Base-by-base conservation (phyloP, 1,140 invertebrate genomes). In the Pogonognathellus flavescens region DNA sequence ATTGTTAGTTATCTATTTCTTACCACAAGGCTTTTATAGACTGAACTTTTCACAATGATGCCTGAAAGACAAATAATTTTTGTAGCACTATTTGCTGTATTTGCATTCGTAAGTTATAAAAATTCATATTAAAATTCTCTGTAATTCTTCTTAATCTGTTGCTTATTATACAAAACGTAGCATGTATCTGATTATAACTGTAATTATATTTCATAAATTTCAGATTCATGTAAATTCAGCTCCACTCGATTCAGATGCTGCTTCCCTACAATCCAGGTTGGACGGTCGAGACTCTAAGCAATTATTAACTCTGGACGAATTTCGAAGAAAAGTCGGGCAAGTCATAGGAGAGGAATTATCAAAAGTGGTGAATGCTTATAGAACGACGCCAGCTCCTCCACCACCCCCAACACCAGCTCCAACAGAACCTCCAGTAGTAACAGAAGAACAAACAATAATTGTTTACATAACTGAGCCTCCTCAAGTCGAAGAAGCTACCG, bases 401-500 rank as follows among this genome's bases (percentile, higher is more conserved):
- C 31, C 70, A 18, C 13, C 31, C 4, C 9, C 57, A 60, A 8
- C 57, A 18, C 0, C 59, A 60, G n/a, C 59, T 1, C 59, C n/a
- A 16, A 16, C 22, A 10, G 14, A 20, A 11, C 22, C 20, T 31
- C 22, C 41, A n/a, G 11, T 14, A 50, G 70, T 76, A 0, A 49
- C 31, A 13, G 70, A 76, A 20, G 70, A 76, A 50, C 70, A 76
- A 50, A 76, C 70, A 76, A n/a, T 76, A 18, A 76, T 76, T 8
- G 70, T 76, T 50, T 76, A 76, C 31, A 76, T 76, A n/a, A 76
- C 70, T 10, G 70, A 76, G 10, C 70, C 70, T n/a, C 70, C 62
- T 31, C 62, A 22, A 25, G n/a, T 20, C 7, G 0, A 20, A 25
- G 62, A 22, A 70, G 11, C 41, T 14, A 57, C n/a, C 11, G n/a